phyloP scores from a whole-genome alignment of 1,140 invertebrate species.

The Bombus pascuorum region DNA sequence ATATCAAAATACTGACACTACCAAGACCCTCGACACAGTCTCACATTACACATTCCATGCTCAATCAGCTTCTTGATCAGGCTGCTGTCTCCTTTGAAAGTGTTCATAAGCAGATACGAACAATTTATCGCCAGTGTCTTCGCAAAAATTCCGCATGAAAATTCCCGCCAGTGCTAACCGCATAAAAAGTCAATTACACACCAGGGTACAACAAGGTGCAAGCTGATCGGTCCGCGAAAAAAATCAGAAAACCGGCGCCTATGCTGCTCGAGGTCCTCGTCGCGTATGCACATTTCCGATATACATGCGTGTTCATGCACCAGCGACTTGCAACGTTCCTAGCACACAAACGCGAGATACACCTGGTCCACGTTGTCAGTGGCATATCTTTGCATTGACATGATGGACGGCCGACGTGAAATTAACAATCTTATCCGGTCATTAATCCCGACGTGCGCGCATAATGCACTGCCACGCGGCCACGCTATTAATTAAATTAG shows the following conservation, averaged over 20 bases:
- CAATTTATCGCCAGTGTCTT: background rate
- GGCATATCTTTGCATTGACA: constrained; percentile 59
- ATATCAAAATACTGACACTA: background rate
- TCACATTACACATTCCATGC: background rate
- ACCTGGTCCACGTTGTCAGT: constrained; percentile 28
- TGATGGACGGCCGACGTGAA: constrained; percentile 59
- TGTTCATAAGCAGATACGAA: background rate
- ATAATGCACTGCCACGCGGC: constrained; percentile 14
- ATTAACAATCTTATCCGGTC: constrained; percentile 66
- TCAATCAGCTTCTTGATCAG: background rate
- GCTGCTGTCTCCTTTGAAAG: too few species aligned
- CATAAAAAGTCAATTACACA: constrained; percentile 30
- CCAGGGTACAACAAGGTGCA: too few species aligned
- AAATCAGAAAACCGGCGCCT: background rate
- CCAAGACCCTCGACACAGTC: background rate
- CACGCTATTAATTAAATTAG: constrained; percentile 56
- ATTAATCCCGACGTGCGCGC: constrained; percentile 55
- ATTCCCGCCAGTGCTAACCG: background rate
- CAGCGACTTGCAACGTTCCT: background rate
- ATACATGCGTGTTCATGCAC: background rate
- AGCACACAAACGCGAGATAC: constrained; percentile 7
- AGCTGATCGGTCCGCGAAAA: background rate
- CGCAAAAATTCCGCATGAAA: background rate
- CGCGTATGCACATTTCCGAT: constrained; percentile 1
- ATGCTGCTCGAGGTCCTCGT: background rate